Evolutionary conservation across 2,888 invertebrate genomes (phyloP).

Genomic region (Tipula vernalis): DNA sequence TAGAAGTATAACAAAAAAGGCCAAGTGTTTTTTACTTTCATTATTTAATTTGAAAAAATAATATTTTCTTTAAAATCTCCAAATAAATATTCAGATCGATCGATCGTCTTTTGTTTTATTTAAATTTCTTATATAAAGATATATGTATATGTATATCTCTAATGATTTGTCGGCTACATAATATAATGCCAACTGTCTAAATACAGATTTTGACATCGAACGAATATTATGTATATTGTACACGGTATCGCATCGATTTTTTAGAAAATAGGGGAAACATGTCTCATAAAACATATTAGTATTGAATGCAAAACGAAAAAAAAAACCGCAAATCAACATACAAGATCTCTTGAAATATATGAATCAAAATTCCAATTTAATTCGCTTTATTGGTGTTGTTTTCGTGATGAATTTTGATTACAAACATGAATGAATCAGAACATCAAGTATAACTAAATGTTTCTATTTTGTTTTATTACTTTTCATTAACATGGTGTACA

Average conservation of each 20-base stretch:
- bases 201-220: background rate
- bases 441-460: background rate
- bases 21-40: background rate
- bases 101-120: background rate
- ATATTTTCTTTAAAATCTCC: constrained; percentile 4
- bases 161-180: background rate
- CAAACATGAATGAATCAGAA: background rate
- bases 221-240: background rate
- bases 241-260: background rate
- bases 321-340: too few relatives aligned
- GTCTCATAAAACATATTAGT: background rate
- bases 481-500: too few relatives aligned
- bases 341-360: background rate
- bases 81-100: background rate
- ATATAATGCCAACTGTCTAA: background rate
- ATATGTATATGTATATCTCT: too few relatives aligned
- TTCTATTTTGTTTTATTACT: background rate
- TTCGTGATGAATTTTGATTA: background rate
- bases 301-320: background rate
- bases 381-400: background rate
- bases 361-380: background rate
- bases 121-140: background rate
- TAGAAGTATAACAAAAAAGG: background rate
- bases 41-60: background rate
- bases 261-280: background rate